Evolutionary conservation across 2,113 vertebrate species (phyloP).

Genomic region (Apaloderma vittatum): DNA sequence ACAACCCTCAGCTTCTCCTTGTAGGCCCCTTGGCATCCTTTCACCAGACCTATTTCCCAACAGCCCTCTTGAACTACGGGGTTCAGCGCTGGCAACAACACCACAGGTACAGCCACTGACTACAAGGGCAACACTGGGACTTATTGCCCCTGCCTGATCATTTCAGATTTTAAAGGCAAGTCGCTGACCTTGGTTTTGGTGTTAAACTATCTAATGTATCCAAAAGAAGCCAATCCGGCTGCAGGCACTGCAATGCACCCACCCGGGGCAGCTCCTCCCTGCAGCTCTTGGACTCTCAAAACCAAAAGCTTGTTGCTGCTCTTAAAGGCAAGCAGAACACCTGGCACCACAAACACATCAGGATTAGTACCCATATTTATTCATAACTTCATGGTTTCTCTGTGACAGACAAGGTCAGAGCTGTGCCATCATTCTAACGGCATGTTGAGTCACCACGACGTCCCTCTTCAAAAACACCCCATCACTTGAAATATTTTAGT

Average conservation of each 20-base stretch:
- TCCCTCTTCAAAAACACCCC: background rate
- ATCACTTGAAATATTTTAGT: rapidly evolving
- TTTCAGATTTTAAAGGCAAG: background rate
- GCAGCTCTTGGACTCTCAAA: background rate
- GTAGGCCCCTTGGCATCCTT: background rate
- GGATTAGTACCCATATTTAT: background rate
- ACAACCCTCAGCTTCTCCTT: background rate
- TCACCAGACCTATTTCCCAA: background rate
- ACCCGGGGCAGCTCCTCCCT: rapidly evolving
- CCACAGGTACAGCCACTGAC: background rate
- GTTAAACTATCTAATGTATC: background rate
- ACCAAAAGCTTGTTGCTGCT: background rate
- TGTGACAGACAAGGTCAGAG: background rate
- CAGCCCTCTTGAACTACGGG: rapidly evolving
- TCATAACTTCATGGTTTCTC: background rate
- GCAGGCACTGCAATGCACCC: background rate
- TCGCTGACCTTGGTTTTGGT: background rate
- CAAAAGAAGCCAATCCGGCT: background rate
- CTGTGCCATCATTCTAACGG: background rate
- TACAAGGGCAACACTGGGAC: background rate
- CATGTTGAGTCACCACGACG: background rate
- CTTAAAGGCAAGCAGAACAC: background rate
- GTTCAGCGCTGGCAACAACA: background rate
- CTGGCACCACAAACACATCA: rapidly evolving
- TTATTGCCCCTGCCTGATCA: background rate